phyloP scores from a whole-genome alignment of 2,113 vertebrate genomes.

The Brachypteracias leptosomus region DNA sequence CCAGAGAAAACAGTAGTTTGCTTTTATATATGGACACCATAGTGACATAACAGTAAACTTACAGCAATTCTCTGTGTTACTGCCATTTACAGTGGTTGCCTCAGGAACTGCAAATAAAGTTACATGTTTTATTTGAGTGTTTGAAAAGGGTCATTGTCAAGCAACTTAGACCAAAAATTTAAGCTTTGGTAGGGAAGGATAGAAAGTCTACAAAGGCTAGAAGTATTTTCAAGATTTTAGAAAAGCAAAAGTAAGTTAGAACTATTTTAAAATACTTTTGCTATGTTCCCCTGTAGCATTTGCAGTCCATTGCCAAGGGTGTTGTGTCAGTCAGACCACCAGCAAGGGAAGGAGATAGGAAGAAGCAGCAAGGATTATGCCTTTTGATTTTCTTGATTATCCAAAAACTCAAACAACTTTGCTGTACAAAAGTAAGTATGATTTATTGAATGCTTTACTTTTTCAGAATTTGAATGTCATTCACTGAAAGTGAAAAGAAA shows the following conservation, averaged over 20 bases:
- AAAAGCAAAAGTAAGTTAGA: neutral
- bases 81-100: slow-evolving; percentile 59
- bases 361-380: neutral
- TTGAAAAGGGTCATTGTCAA: slow-evolving; percentile 48
- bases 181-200: neutral
- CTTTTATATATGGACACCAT: slow-evolving; percentile 66
- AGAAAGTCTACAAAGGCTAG: neutral
- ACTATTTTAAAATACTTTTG: neutral
- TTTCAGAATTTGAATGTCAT: neutral
- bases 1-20: slow-evolving; percentile 62
- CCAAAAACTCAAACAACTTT: neutral
- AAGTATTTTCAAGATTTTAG: neutral
- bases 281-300: neutral
- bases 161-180: neutral
- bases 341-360: neutral
- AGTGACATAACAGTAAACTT: slow-evolving; percentile 71
- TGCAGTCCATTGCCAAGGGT: neutral
- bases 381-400: neutral
- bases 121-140: slow-evolving; percentile 33
- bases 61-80: slow-evolving; percentile 46
- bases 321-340: neutral
- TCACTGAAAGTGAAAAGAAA: neutral
- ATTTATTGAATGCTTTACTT: neutral
- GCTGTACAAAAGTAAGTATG: neutral
- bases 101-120: slow-evolving; percentile 65